These are phyloP conservation scores for Chouioia cunea DNA, from an alignment of 2,888 invertebrate species.

Conservation along the genomic window DNA sequence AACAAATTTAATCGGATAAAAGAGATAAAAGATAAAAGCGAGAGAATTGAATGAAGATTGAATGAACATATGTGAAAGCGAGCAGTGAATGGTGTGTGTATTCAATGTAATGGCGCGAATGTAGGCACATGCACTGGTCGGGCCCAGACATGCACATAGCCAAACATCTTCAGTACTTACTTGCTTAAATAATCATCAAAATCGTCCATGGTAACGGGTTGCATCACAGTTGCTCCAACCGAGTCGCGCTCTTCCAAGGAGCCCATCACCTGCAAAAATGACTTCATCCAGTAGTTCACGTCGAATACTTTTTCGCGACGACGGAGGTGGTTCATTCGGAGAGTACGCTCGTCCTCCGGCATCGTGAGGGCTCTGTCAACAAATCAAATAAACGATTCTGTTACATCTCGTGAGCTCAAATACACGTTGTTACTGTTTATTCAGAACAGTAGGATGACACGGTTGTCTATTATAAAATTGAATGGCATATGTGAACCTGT, in stretches of 20 bases:
- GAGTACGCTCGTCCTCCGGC: conserved; percentile 89
- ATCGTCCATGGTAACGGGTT: conserved; percentile 90
- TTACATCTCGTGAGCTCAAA: too few relatives aligned
- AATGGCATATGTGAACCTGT: conserved; percentile 70
- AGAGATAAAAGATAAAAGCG: conserved; percentile 5
- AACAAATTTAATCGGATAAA: too few relatives aligned
- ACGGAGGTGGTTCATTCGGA: conserved; percentile 88
- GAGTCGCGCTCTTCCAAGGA: conserved; percentile 86
- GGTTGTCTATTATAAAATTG: too few relatives aligned
- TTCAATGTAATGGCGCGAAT: conserved; percentile 1
- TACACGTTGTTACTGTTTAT: too few relatives aligned
- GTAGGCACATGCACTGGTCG: conserved; percentile 61
- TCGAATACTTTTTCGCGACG: conserved; percentile 85
- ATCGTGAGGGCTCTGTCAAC: conserved; percentile 88
- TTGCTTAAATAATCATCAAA: conserved; percentile 90
- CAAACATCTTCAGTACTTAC: conserved; percentile 71
- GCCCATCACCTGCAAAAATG: conserved; percentile 89
- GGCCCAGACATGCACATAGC: conserved; percentile 62
- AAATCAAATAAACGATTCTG: background rate
- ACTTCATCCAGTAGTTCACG: conserved; percentile 90
- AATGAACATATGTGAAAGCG: too few relatives aligned
- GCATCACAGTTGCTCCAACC: conserved; percentile 86
- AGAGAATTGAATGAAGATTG: background rate
- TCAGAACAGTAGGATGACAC: too few relatives aligned
- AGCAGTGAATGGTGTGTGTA: too few relatives aligned